A percentile compares a stretch with the other conserved stretches of the same genome.
Evolutionary conservation across 1,140 invertebrate species (phyloP).

Genomic region (Megathymus violae): DNA sequence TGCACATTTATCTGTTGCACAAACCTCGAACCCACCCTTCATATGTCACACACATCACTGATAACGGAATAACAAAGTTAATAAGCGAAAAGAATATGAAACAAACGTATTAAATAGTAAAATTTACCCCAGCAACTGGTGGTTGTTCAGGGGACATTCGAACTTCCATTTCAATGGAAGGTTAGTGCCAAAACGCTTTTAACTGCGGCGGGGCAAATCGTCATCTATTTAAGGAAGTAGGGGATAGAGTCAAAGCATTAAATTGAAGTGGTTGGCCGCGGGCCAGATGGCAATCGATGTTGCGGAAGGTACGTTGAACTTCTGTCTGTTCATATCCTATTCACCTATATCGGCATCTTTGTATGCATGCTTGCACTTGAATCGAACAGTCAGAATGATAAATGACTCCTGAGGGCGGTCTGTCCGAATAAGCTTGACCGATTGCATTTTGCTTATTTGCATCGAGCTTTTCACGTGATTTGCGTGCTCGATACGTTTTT

Average conservation of each 20-base stretch:
- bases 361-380: slow-evolving; percentile 45
- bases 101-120: too few relatives aligned
- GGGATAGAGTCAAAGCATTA: slow-evolving; percentile 60
- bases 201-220: slow-evolving; percentile 37
- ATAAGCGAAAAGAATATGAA: too few relatives aligned
- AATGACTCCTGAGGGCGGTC: neutral
- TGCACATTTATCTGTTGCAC: too few relatives aligned
- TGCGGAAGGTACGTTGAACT: slow-evolving; percentile 68
- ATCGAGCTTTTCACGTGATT: neutral
- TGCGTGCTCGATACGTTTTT: too few relatives aligned
- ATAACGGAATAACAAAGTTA: too few relatives aligned
- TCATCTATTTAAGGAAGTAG: slow-evolving; percentile 77
- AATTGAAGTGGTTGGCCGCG: slow-evolving; percentile 71
- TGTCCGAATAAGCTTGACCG: neutral
- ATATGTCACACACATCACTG: too few relatives aligned
- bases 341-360: slow-evolving; percentile 48
- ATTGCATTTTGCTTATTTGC: slow-evolving; percentile 11
- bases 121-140: slow-evolving; percentile 11
- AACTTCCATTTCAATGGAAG: slow-evolving; percentile 6
- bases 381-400: slow-evolving; percentile 15
- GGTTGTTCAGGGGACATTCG: too few relatives aligned
- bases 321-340: slow-evolving; percentile 50
- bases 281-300: slow-evolving; percentile 70
- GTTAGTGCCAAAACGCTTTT: slow-evolving; percentile 27
- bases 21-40: too few relatives aligned